Evolutionary conservation across 2,888 invertebrate genomes (phyloP).

Genomic region (Tachystola acroxantha): DNA sequence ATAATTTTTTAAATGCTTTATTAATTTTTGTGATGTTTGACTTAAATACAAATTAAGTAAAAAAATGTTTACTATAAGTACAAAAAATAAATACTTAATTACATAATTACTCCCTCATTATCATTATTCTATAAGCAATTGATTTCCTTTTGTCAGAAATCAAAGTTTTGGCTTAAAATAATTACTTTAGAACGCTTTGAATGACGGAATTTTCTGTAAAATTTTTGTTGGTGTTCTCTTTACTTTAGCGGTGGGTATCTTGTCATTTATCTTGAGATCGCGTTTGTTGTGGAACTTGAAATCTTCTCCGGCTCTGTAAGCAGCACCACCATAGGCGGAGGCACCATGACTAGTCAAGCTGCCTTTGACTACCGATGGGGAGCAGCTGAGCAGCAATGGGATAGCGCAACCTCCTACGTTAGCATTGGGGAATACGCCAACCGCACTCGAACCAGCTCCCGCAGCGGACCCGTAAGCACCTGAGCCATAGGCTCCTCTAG

Average conservation of each 20-base stretch:
- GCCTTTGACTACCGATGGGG: constrained; percentile 58
- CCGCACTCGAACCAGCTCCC: constrained; percentile 30
- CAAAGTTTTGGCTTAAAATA: too few relatives aligned
- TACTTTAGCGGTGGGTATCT: constrained; percentile 15
- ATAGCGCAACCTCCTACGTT: constrained; percentile 58
- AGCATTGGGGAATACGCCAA: constrained; percentile 62
- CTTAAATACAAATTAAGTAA: constrained; percentile 5
- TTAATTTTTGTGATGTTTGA: constrained; percentile 12
- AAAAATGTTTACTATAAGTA: constrained; percentile 8
- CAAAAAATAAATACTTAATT: constrained; percentile 5
- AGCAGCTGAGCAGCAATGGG: constrained; percentile 62
- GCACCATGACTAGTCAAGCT: constrained; percentile 46
- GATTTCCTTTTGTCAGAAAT: not conserved
- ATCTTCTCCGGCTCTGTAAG: constrained; percentile 51
- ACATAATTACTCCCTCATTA: not conserved
- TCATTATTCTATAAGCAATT: not conserved
- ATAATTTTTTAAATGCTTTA: constrained; percentile 11
- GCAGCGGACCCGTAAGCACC: constrained; percentile 33
- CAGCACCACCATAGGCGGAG: constrained; percentile 32
- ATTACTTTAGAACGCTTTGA: constrained; percentile 8
- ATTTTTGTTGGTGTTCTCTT: constrained; percentile 13
- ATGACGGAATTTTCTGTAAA: constrained; percentile 6
- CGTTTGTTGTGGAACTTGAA: constrained; percentile 50
- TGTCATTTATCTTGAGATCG: constrained; percentile 35
- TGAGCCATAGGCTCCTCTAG: constrained; percentile 35